Conservation (phyloP, 2,888 invertebrate genomes). For the Abscondita cerata region DNA sequence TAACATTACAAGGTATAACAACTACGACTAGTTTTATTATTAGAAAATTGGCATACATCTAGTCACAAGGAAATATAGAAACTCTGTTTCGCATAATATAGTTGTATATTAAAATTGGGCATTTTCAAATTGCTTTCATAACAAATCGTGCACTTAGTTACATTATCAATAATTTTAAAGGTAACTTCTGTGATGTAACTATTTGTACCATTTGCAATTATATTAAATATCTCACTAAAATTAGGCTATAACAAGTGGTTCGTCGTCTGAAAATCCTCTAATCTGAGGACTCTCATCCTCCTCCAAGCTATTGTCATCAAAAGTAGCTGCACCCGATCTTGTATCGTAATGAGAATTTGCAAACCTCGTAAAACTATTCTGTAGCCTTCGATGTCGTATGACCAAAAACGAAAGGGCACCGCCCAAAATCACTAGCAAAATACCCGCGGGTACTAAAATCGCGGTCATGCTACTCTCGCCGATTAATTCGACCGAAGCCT, state of each 20-base stretch:
- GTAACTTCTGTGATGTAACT: not conserved
- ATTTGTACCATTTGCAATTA: not conserved
- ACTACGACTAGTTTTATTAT: slow-evolving; percentile 27
- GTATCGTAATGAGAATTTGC: slow-evolving; percentile 87
- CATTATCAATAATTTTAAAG: slow-evolving; percentile 2
- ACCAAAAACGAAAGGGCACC: slow-evolving; percentile 66
- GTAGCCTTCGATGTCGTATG: slow-evolving; percentile 74
- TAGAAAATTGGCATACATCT: slow-evolving; percentile 29
- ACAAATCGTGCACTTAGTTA: not conserved
- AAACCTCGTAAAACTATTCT: slow-evolving; percentile 81
- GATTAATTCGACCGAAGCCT: slow-evolving; percentile 23
- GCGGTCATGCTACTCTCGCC: slow-evolving; percentile 44
- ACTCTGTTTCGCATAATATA: slow-evolving; percentile 20
- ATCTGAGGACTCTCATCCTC: slow-evolving; percentile 87
- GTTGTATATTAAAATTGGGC: slow-evolving; percentile 27
- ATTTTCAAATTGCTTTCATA: slow-evolving; percentile 20
- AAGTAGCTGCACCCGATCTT: slow-evolving; percentile 85
- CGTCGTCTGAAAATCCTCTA: slow-evolving; percentile 91
- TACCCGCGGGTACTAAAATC: slow-evolving; percentile 61
- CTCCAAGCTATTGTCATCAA: slow-evolving; percentile 77
- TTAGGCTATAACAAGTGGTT: slow-evolving; percentile 90
- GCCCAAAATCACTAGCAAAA: slow-evolving; percentile 64
- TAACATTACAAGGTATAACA: slow-evolving; percentile 21
- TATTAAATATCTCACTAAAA: slow-evolving; percentile 5
- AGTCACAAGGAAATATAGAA: slow-evolving; percentile 27